Evolutionary conservation across 1,140 invertebrate genomes (phyloP).

Genomic region (Saxidomus purpurata): DNA sequence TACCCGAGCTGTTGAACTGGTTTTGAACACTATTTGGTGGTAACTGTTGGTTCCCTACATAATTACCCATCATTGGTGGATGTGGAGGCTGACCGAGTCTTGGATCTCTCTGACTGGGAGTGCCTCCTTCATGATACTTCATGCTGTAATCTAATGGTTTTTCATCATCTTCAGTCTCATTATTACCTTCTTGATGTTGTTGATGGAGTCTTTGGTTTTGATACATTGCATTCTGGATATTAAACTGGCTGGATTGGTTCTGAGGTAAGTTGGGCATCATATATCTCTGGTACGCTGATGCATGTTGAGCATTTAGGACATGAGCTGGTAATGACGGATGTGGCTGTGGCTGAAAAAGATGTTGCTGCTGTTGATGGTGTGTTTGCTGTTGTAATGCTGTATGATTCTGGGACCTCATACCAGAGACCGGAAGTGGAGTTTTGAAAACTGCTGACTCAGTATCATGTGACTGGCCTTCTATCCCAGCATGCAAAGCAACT

Average conservation of each 20-base stretch:
- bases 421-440: constrained; percentile 40
- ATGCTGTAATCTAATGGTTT: constrained; percentile 83
- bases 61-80: constrained; percentile 57
- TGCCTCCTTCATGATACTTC: constrained; percentile 76
- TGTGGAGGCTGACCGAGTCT: constrained; percentile 2
- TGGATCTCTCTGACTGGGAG: neutral
- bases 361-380: neutral
- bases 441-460: constrained; percentile 60
- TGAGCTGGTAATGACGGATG: constrained; percentile 37
- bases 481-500: constrained; percentile 83
- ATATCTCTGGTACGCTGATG: constrained; percentile 22
- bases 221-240: constrained; percentile 19
- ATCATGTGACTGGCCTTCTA: constrained; percentile 66
- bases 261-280: constrained; percentile 22
- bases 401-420: constrained; percentile 29
- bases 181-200: constrained; percentile 11
- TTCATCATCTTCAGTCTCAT: constrained; percentile 76
- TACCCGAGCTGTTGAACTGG: constrained; percentile 28
- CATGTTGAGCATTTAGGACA: neutral
- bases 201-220: constrained; percentile 9
- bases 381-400: constrained; percentile 10
- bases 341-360: neutral
- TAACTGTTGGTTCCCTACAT: constrained; percentile 57
- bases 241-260: constrained; percentile 32
- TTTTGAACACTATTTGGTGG: constrained; percentile 37